Conservation (phyloP, 2,888 invertebrate genomes). For the Athalia cordata region DNA sequence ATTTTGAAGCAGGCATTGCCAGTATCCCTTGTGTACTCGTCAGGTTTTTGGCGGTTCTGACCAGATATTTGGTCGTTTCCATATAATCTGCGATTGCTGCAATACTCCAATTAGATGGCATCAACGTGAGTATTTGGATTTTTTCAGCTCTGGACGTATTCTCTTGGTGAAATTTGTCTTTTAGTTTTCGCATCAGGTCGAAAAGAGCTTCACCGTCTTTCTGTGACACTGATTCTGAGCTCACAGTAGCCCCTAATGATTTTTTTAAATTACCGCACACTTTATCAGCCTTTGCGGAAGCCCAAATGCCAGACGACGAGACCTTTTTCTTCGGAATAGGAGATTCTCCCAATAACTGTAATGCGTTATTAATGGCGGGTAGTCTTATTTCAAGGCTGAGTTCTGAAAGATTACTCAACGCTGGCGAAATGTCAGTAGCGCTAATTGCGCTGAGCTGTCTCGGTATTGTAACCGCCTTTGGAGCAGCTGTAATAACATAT, state of each 20-base stretch:
- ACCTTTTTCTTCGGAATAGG: not conserved
- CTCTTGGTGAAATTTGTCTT: slow-evolving; percentile 45
- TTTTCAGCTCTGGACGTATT: slow-evolving; percentile 45
- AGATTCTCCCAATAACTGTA: not conserved
- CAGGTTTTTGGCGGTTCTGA: slow-evolving; percentile 42
- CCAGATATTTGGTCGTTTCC: slow-evolving; percentile 47
- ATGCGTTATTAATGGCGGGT: not conserved
- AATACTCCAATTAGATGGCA: slow-evolving; percentile 49
- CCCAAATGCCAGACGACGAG: not conserved
- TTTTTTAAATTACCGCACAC: not conserved
- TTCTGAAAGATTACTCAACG: not conserved
- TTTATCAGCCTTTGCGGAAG: not conserved
- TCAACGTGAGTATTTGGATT: slow-evolving; percentile 50
- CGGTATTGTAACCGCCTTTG: too few species aligned
- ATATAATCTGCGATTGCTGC: slow-evolving; percentile 46
- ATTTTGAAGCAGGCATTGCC: slow-evolving; percentile 41
- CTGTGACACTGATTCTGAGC: not conserved
- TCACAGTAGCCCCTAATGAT: not conserved
- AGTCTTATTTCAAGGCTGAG: not conserved
- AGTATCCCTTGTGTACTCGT: slow-evolving; percentile 48
- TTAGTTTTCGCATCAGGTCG: slow-evolving; percentile 9
- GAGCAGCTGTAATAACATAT: too few species aligned
- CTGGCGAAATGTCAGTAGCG: not conserved
- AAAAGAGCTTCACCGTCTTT: not conserved
- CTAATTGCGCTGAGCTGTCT: not conserved